phyloP scores from a whole-genome alignment of 2,797 vertebrate genomes.

The Danio albolineatus region DNA sequence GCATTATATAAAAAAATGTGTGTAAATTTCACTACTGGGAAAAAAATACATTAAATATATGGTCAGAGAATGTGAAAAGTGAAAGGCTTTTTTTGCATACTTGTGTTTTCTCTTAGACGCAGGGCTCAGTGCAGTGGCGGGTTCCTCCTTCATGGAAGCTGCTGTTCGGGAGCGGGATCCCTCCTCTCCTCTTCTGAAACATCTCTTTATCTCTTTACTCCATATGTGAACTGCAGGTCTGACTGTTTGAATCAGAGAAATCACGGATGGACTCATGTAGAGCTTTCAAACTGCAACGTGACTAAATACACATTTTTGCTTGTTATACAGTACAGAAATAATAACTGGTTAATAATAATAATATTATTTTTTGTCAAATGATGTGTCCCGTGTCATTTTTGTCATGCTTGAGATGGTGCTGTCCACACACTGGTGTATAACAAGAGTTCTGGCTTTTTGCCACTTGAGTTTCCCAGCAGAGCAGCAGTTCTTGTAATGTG shows the following conservation, averaged over 20 bases:
- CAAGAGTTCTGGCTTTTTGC: slow-evolving; percentile 19
- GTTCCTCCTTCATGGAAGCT: slow-evolving; percentile 92
- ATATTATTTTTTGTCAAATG: slow-evolving; percentile 18
- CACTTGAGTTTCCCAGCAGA: slow-evolving; percentile 47
- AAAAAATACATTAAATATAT: no score
- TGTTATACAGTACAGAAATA: slow-evolving; percentile 9
- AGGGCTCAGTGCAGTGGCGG: slow-evolving; percentile 83
- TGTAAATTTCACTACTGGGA: no score
- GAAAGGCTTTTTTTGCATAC: background rate
- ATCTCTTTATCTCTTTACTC: background rate
- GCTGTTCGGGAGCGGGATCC: slow-evolving; percentile 91
- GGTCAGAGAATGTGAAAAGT: slow-evolving; percentile 2
- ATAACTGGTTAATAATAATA: background rate
- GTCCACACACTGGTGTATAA: background rate
- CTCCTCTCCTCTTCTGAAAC: slow-evolving; percentile 89
- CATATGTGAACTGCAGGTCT: background rate
- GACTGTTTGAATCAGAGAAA: background rate
- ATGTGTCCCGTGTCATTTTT: background rate
- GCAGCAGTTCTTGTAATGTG: slow-evolving; percentile 14
- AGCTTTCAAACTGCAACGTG: background rate
- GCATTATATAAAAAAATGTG: no score
- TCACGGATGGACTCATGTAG: background rate
- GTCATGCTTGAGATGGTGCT: slow-evolving; percentile 5
- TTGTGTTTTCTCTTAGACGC: slow-evolving; percentile 58
- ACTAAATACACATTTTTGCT: slow-evolving; percentile 16